These are phyloP conservation scores for Drosophila mercatorum DNA, from an alignment of 2,888 invertebrate genomes.

Conservation along the genomic window DNA sequence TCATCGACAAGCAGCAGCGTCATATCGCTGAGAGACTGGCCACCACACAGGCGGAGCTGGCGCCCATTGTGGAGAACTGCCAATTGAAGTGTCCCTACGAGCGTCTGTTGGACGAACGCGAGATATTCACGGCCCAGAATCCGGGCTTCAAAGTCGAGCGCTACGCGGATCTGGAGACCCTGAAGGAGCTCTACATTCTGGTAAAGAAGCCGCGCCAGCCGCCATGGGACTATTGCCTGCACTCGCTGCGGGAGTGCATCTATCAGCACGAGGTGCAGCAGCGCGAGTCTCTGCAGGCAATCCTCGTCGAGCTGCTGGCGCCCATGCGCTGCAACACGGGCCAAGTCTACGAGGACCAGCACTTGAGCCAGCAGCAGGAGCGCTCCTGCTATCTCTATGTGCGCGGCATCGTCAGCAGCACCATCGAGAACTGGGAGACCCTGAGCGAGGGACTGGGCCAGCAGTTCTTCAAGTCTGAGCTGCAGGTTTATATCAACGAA, in stretches of 20 bases:
- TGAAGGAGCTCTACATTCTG: constrained; percentile 52
- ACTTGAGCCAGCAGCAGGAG: constrained; percentile 47
- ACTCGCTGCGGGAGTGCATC: constrained; percentile 34
- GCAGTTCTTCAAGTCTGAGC: constrained; percentile 64
- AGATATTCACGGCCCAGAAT: constrained; percentile 51
- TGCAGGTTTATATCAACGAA: constrained; percentile 31
- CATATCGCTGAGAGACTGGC: constrained; percentile 27
- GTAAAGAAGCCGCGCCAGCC: constrained; percentile 69
- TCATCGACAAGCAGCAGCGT: constrained; percentile 47
- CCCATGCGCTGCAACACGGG: constrained; percentile 45
- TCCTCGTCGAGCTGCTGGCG: constrained; percentile 38
- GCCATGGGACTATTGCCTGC: constrained; percentile 50
- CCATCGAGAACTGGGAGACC: constrained; percentile 73
- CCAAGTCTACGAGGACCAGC: constrained; percentile 25
- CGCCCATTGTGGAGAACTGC: constrained; percentile 43
- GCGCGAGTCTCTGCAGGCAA: constrained; percentile 39
- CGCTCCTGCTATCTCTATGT: constrained; percentile 67
- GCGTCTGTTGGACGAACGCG: constrained; percentile 63
- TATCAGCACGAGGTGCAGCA: constrained; percentile 25
- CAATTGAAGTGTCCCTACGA: constrained; percentile 55
- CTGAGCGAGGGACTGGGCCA: constrained; percentile 54
- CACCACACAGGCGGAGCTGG: constrained; percentile 43
- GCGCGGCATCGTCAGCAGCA: constrained; percentile 64
- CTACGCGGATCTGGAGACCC: constrained; percentile 59
- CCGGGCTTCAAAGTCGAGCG: constrained; percentile 55